Evolutionary conservation across 2,888 invertebrate species (phyloP), one percentile per base, ranked within the genome.

Genomic region (Agriopis leucophaearia): DNA sequence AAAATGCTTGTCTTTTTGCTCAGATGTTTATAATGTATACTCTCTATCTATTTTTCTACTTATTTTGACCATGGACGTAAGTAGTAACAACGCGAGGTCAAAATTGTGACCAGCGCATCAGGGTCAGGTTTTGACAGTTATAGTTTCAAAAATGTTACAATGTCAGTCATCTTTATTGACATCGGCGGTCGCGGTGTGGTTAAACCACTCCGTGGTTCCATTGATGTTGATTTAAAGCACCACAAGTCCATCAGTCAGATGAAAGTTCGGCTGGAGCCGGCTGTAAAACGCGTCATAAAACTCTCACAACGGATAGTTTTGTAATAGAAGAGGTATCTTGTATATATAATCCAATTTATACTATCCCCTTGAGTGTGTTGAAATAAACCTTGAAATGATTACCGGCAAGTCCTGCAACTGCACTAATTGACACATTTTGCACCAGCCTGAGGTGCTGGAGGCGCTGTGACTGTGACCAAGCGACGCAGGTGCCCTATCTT

Each of bases 221-320:
- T 44, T 57, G 57, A 40, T 67, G 64, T 65, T 71, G 73, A 66
- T 71, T 71, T 59, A 71, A 71, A 60, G 63, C 63, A 63, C 10
- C 54, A 50, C 54, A 60, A 61, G 64, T 66, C 52, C 55, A 64
- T 64, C 65, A 61, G 47, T 65, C 54, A 66, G 58, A 68, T 59
- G 67, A 72, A 69, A 70, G 58, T 55, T 62, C 48, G 62, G 54
- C 40, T 64, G 62, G 66, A 52, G 47, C 44, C 42, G 67, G 58
- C 69, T 71, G 73, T 76, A 76, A 76, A 76, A 61, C 27, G 18
- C 55, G 55, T 66, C 66, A 66, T 74, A 69, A 74, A 72, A 57
- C 35, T 35, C 45, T 61, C 63, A 70, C 74, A 72, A 73, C 73
- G 65, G 67, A 57, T 60, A 66, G 70, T 67, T 71, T 65, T 67